Conservation (phyloP, 1,140 invertebrate species). For the Leptonema lineaticorne region DNA sequence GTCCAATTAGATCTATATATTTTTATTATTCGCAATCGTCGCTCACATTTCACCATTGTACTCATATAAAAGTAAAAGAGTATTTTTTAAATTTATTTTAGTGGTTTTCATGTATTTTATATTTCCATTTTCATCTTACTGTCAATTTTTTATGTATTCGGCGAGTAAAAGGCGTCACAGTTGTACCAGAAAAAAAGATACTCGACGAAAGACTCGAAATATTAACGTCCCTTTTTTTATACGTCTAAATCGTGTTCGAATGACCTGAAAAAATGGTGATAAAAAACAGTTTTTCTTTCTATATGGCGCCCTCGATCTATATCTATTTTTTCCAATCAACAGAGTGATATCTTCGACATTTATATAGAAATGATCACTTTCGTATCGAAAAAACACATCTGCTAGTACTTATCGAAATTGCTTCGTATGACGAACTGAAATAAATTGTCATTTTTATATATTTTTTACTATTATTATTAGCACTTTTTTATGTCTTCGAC, state of each 20-base stretch:
- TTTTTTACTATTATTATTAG: too few relatives aligned
- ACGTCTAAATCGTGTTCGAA: not conserved
- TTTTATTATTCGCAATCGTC: not conserved
- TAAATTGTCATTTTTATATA: slow-evolving; percentile 6
- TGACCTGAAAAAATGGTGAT: not conserved
- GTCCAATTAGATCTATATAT: not conserved
- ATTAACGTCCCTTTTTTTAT: slow-evolving; percentile 10
- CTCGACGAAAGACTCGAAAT: not conserved
- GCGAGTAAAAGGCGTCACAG: not conserved
- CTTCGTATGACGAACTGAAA: not conserved
- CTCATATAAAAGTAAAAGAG: too few relatives aligned
- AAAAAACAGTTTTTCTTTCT: not conserved
- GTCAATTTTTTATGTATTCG: too few relatives aligned
- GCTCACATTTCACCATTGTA: not conserved
- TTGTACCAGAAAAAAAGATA: not conserved
- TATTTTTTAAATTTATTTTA: too few relatives aligned
- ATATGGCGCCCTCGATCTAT: not conserved
- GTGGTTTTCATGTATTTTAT: too few relatives aligned
- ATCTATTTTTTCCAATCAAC: slow-evolving; percentile 18
- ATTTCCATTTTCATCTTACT: too few relatives aligned
- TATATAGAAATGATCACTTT: not conserved
- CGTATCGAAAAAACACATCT: not conserved
- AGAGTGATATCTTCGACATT: not conserved
- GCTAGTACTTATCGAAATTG: not conserved
- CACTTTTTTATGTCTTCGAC: too few relatives aligned